A percentile compares a stretch with the other conserved stretches of the same genome.
phyloP scores from a whole-genome alignment of 2,113 vertebrate species.

The Ammodytes dubius region DNA sequence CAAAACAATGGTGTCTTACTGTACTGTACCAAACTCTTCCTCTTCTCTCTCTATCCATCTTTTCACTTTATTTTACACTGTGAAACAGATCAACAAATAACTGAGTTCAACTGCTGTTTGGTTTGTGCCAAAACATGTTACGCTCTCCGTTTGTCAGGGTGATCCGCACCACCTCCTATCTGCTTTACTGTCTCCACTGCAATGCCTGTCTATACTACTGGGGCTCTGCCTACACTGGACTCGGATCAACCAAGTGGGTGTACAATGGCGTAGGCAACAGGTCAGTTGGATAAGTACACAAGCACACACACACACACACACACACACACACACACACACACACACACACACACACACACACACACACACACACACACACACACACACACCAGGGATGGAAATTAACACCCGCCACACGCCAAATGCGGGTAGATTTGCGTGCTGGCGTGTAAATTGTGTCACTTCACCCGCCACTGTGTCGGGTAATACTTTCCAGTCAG shows the following conservation, averaged over 20 bases:
- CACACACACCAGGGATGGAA: no score
- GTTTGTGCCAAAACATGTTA: neutral
- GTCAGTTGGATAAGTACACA: slow-evolving; percentile 75
- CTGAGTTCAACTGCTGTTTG: neutral
- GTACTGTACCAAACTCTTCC: neutral
- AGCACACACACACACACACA: neutral
- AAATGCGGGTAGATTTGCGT: no score
- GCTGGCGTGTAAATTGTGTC: no score
- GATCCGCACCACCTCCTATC: slow-evolving; percentile 93
- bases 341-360: neutral
- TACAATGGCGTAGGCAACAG: slow-evolving; percentile 94
- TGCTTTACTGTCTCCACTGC: slow-evolving; percentile 93
- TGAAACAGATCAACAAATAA: slow-evolving; percentile 38
- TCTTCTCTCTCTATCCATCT: neutral
- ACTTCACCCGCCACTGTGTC: no score
- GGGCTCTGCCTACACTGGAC: slow-evolving; percentile 89
- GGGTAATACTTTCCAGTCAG: no score
- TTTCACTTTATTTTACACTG: neutral
- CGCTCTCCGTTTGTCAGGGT: slow-evolving; percentile 84
- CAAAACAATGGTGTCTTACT: neutral
- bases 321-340: neutral
- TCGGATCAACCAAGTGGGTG: slow-evolving; percentile 93
- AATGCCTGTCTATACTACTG: slow-evolving; percentile 98
- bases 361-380: no score
- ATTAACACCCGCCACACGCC: no score